Conservation (phyloP, 2,888 invertebrate species). For the Phalera bucephala region DNA sequence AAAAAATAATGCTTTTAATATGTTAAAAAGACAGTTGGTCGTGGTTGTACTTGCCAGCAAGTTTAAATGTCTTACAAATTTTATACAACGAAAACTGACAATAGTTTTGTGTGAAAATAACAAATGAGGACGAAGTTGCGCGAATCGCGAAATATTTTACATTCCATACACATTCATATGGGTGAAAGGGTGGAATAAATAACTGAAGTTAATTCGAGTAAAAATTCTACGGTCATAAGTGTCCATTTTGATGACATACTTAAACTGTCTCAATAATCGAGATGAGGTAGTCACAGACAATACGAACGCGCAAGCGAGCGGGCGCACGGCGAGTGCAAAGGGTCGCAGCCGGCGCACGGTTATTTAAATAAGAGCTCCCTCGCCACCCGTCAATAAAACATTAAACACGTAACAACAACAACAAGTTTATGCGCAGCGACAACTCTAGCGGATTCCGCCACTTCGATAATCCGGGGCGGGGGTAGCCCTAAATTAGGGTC, state of each 20-base stretch:
- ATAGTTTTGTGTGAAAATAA: background rate
- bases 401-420: slow-evolving; percentile 84
- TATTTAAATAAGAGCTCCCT: slow-evolving; percentile 79
- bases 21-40: too few relatives aligned
- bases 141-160: too few relatives aligned
- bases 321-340: slow-evolving; percentile 20
- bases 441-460: slow-evolving; percentile 83
- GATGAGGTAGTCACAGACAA: slow-evolving; percentile 15
- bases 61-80: too few relatives aligned
- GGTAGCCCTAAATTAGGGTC: slow-evolving; percentile 84
- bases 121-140: too few relatives aligned
- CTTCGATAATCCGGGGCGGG: slow-evolving; percentile 83
- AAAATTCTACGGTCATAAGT: background rate
- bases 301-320: too few relatives aligned
- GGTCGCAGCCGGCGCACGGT: slow-evolving; percentile 52
- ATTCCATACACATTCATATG: too few relatives aligned
- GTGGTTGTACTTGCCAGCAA: too few relatives aligned
- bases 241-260: background rate
- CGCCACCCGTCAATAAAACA: slow-evolving; percentile 82
- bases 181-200: background rate
- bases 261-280: background rate
- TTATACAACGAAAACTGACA: slow-evolving; percentile 3
- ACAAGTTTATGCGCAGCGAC: slow-evolving; percentile 82
- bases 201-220: background rate
- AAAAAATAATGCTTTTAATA: slow-evolving; percentile 36